Conservation (phyloP, 1,140 invertebrate species). For the Drosophila sp. region DNA sequence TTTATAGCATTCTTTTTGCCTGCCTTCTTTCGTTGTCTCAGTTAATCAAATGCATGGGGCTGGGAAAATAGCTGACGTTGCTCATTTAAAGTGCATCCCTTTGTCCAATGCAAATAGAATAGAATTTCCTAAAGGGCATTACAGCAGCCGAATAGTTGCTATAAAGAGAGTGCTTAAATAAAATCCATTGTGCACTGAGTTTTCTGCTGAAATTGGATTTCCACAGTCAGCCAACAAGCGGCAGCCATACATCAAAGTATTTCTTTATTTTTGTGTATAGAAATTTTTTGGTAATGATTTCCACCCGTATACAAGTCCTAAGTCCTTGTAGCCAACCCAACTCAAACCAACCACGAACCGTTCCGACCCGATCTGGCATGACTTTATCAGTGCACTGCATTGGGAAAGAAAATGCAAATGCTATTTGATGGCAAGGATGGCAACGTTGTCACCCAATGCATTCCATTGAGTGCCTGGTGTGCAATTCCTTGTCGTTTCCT, state of each 20-base stretch:
- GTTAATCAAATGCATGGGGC: slow-evolving; percentile 74
- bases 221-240: slow-evolving; percentile 29
- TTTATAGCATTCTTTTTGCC: slow-evolving; percentile 48
- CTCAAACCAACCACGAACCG: not conserved
- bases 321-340: not conserved
- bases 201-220: slow-evolving; percentile 67
- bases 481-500: slow-evolving; percentile 34
- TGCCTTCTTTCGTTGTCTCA: slow-evolving; percentile 45
- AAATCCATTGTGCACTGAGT: slow-evolving; percentile 49
- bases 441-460: slow-evolving; percentile 38
- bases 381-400: slow-evolving; percentile 63
- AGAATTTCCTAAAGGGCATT: not conserved
- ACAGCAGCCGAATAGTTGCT: slow-evolving; percentile 9
- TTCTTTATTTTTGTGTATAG: slow-evolving; percentile 25
- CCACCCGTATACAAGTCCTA: slow-evolving; percentile 11
- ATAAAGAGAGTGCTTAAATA: slow-evolving; percentile 62
- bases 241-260: slow-evolving; percentile 65
- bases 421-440: slow-evolving; percentile 71
- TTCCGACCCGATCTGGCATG: slow-evolving; percentile 47
- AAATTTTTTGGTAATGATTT: slow-evolving; percentile 53
- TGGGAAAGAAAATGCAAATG: slow-evolving; percentile 67
- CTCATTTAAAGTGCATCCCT: slow-evolving; percentile 52
- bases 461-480: slow-evolving; percentile 65
- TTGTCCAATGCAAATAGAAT: slow-evolving; percentile 30
- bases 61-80: slow-evolving; percentile 60